These are phyloP conservation scores for Formica selysi DNA, from an alignment of 1,140 invertebrate species.

Conservation along the genomic window DNA sequence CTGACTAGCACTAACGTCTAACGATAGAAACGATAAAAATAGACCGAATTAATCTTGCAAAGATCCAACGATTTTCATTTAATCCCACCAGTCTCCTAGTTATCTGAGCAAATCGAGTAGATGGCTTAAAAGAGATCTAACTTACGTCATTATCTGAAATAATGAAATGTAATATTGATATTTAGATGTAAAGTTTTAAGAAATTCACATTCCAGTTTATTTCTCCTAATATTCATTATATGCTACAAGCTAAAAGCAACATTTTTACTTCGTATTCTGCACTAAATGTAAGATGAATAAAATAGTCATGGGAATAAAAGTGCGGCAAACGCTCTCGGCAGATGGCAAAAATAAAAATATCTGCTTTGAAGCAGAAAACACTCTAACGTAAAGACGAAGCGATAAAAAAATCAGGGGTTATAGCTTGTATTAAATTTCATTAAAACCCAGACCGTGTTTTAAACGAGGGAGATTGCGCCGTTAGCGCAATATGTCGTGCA, in stretches of 20 bases:
- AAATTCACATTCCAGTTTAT: not conserved
- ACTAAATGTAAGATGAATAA: not conserved
- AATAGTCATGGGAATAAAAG: not conserved
- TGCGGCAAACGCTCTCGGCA: no score
- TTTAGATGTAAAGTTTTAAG: not conserved
- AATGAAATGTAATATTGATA: not conserved
- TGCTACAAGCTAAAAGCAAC: not conserved
- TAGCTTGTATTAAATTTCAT: conserved; percentile 10
- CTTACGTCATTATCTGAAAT: not conserved
- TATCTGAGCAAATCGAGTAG: no score
- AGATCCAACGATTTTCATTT: not conserved
- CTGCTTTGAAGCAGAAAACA: not conserved
- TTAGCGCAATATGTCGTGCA: conserved; percentile 11
- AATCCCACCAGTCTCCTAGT: not conserved
- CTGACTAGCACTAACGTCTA: not conserved
- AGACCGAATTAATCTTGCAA: not conserved
- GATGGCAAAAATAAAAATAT: not conserved
- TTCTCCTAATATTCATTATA: not conserved
- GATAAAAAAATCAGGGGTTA: not conserved
- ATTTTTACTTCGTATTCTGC: not conserved
- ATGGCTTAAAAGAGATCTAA: not conserved
- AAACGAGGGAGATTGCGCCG: not conserved
- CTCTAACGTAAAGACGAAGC: not conserved
- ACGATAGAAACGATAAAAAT: not conserved
- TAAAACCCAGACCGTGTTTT: conserved; percentile 6